phyloP scores from a whole-genome alignment of 2,797 vertebrate species.

The Remorina albescens region DNA sequence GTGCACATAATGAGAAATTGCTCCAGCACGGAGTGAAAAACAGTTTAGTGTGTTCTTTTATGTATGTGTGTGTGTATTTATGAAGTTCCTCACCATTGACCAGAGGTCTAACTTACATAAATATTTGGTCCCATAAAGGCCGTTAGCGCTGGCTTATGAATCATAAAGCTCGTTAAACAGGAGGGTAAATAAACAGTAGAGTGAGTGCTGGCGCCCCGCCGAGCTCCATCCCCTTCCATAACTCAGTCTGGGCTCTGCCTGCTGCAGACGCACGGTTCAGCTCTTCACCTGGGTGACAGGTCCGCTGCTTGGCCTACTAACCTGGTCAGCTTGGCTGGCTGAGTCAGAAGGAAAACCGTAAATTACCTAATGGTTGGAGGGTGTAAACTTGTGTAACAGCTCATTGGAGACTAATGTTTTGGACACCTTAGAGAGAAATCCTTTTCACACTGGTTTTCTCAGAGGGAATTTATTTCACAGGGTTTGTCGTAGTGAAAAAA shows the following conservation, averaged over 20 bases:
- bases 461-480: slow-evolving; percentile 58
- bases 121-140: slow-evolving; percentile 79
- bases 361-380: slow-evolving; percentile 38
- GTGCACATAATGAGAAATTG: slow-evolving; percentile 70
- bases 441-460: slow-evolving; percentile 33
- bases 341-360: slow-evolving; percentile 16
- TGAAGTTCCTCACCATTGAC: slow-evolving; percentile 57
- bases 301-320: slow-evolving; percentile 37
- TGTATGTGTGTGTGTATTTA: slow-evolving; percentile 31
- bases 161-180: slow-evolving; percentile 80
- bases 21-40: slow-evolving; percentile 54
- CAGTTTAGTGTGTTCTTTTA: slow-evolving; percentile 42
- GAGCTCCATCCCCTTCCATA: slow-evolving; percentile 57
- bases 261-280: slow-evolving; percentile 37
- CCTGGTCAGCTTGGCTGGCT: slow-evolving; percentile 38
- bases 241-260: slow-evolving; percentile 65
- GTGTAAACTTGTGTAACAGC: slow-evolving; percentile 48
- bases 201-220: slow-evolving; percentile 61
- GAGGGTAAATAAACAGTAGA: slow-evolving; percentile 83
- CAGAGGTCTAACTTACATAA: slow-evolving; percentile 73
- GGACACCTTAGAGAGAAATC: slow-evolving; percentile 24
- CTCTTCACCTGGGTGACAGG: slow-evolving; percentile 66
- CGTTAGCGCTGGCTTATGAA: slow-evolving; percentile 76
- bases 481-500: slow-evolving; percentile 54
- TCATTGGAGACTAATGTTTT: slow-evolving; percentile 32